phyloP scores from a whole-genome alignment of 2,797 vertebrate genomes.

The Lagocephalus sceleratus region DNA sequence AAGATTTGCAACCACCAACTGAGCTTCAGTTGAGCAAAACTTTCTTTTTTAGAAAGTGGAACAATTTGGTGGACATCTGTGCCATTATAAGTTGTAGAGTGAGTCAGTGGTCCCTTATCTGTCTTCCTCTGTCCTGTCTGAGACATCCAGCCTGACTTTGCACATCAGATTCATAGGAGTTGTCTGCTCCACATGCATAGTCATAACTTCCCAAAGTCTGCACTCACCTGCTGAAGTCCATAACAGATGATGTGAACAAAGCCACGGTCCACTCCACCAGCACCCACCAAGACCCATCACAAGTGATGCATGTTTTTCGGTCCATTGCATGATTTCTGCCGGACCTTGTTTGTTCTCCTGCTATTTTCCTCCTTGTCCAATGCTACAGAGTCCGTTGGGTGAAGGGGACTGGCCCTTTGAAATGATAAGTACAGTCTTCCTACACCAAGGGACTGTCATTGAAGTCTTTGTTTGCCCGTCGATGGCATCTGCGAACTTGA shows the following conservation, averaged over 20 bases:
- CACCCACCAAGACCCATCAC: too few relatives aligned
- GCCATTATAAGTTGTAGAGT: constrained; percentile 26
- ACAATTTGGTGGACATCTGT: constrained; percentile 34
- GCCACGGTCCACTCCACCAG: constrained; percentile 20
- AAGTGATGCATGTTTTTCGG: too few relatives aligned
- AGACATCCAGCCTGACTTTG: too few relatives aligned
- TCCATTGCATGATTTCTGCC: constrained; percentile 33
- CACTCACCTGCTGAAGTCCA: too few relatives aligned
- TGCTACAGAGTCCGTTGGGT: constrained; percentile 50
- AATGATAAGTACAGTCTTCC: constrained; percentile 72
- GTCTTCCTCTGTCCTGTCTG: constrained; percentile 32
- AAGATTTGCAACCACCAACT: constrained; percentile 61
- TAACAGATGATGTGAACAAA: constrained; percentile 66
- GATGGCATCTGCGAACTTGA: constrained; percentile 66
- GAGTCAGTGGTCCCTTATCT: constrained; percentile 30
- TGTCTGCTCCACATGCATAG: constrained; percentile 47
- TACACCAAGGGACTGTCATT: constrained; percentile 66
- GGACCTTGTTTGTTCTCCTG: constrained; percentile 54
- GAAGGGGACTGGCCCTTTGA: constrained; percentile 69
- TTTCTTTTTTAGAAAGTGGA: constrained; percentile 54
- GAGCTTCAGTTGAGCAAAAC: constrained; percentile 62
- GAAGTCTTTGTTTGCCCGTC: constrained; percentile 72
- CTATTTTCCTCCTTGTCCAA: constrained; percentile 46
- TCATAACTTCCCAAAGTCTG: too few relatives aligned
- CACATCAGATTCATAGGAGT: constrained; percentile 55